Evolutionary conservation across 2,113 vertebrate genomes (phyloP), one percentile per base, ranked within the genome.

Genomic region (Equus quagga): DNA sequence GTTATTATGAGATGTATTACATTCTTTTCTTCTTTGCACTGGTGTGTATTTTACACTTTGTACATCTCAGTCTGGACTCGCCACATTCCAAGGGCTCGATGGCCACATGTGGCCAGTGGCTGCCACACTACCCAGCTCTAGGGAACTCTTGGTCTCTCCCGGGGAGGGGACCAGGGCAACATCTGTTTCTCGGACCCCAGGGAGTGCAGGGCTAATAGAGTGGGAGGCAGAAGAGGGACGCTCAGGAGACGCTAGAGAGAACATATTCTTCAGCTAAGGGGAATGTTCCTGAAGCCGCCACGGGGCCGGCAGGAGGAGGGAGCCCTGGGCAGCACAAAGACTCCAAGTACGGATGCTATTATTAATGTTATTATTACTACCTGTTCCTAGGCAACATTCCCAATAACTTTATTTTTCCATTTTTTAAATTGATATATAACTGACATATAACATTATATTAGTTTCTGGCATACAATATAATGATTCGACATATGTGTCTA

Each of bases 81-180:
- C 64, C 0, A 1, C 15, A 6, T 18, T 21, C 24, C 6, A 44
- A 1, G 3, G 12, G 56, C 46, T 58, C 9, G 0, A 0, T 2
- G 21, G 18, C 46, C 86, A 9, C 36, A 0, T 1, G 54, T 12
- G 91, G 51, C 62, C 21, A 17, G 62, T 17, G 51, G 28, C 17
- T 10, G 49, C 46, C 15, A 0, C 51, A 9, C 3, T 0, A 14
- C 58, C 41, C 67, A 82, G 67, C 18, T 33, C 54, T 28, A 4
- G 44, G 28, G n/a, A 87, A 17, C n/a, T 70, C 41, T 28, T 24
- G 23, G 51, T 33, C 14, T 54, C 26, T 62, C 1, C 9, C 3
- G 8, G n/a, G 26, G 3, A 24, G 36, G 28, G 28, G 24, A 36
- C 9, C 23, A 19, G 56, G 46, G 14, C 31, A 33, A 33, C 6